phyloP scores from a whole-genome alignment of 2,797 vertebrate species.

The Pangasius mekongensis region DNA sequence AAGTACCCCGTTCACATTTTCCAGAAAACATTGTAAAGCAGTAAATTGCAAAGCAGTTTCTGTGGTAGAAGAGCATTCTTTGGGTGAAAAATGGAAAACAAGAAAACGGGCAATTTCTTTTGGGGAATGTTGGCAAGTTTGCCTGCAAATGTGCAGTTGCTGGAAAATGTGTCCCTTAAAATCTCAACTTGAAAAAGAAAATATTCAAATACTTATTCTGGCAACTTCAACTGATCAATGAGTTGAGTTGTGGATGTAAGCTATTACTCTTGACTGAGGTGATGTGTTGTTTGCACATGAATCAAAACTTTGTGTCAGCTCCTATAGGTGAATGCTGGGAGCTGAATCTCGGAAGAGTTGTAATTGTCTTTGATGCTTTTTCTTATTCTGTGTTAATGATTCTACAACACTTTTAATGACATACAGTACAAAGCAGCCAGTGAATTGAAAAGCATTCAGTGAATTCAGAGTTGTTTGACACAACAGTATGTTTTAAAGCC shows the following conservation, averaged over 20 bases:
- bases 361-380: neutral
- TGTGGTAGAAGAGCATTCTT: neutral
- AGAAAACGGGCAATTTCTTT: neutral
- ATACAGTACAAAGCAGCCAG: neutral
- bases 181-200: neutral
- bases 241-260: neutral
- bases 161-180: neutral
- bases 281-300: neutral
- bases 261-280: neutral
- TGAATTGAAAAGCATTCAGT: neutral
- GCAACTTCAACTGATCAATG: neutral
- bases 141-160: conserved; percentile 1
- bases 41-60: too few species aligned
- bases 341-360: neutral
- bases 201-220: neutral
- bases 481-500: neutral
- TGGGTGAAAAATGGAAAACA: neutral
- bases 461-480: neutral
- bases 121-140: conserved; percentile 1
- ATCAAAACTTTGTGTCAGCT: neutral
- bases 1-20: neutral
- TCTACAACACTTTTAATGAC: neutral
- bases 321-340: neutral
- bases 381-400: neutral
- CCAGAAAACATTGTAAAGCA: neutral